These are phyloP conservation scores for Alfaro cultratus DNA, from an alignment of 2,797 vertebrate genomes.

Conservation along the genomic window DNA sequence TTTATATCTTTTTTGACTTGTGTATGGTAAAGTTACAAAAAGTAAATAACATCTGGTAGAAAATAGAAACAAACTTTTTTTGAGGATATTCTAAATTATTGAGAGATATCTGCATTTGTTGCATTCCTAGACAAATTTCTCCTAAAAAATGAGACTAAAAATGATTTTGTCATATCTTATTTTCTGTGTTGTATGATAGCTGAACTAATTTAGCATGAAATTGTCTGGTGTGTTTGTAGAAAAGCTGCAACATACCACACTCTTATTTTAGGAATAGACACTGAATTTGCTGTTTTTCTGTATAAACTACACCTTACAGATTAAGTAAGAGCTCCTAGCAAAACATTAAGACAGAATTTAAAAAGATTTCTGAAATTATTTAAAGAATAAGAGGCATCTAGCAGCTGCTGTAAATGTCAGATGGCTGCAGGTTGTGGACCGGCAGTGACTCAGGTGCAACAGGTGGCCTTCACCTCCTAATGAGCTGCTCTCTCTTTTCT, in stretches of 20 bases:
- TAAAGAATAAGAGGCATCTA: constrained; percentile 17
- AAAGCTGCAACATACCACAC: not conserved
- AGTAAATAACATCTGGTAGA: too few relatives aligned
- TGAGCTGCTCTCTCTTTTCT: constrained; percentile 56
- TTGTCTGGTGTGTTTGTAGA: too few relatives aligned
- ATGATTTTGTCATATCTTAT: not conserved
- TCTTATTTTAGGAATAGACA: not conserved
- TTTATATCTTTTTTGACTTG: too few relatives aligned
- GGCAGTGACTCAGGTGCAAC: constrained; percentile 70
- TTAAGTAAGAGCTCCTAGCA: not conserved
- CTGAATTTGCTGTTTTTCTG: not conserved
- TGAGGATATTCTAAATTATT: not conserved
- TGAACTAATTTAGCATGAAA: not conserved
- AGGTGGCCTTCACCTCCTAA: constrained; percentile 82
- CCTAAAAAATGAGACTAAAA: fast-evolving
- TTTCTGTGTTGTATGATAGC: not conserved
- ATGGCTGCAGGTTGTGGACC: constrained; percentile 34
- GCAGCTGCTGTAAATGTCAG: constrained; percentile 46
- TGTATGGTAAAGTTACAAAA: too few relatives aligned
- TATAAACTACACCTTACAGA: not conserved
- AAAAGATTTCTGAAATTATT: not conserved
- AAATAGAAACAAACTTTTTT: not conserved
- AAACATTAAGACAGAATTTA: not conserved
- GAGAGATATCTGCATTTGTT: not conserved
- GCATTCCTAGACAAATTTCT: too few relatives aligned